A percentile compares a stretch with the other conserved stretches of the same genome.
phyloP scores from a whole-genome alignment of 1,140 invertebrate genomes.

The Coenobita brevimanus region DNA sequence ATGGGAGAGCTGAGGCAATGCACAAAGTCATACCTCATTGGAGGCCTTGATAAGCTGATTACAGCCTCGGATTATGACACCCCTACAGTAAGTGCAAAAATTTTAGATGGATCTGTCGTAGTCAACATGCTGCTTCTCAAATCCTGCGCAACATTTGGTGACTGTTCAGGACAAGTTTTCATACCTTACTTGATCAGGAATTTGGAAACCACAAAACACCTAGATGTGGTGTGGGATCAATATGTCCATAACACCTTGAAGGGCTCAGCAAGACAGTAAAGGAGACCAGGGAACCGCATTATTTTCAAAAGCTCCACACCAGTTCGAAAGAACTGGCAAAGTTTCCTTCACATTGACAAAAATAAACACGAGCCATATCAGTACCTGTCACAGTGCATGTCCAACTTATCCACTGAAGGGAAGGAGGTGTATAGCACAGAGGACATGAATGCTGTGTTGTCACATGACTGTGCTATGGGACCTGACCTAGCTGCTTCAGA shows the following conservation, averaged over 20 bases:
- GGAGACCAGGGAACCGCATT: not conserved
- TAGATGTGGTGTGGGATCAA: not conserved
- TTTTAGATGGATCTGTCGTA: too few species aligned
- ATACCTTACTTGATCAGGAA: not conserved
- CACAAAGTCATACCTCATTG: not conserved
- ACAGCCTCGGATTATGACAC: not conserved
- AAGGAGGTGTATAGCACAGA: conserved; percentile 1
- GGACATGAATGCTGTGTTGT: not conserved
- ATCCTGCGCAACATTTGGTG: not conserved
- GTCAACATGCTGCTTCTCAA: too few species aligned
- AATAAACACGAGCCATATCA: not conserved
- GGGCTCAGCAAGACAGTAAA: not conserved
- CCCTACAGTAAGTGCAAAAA: too few species aligned
- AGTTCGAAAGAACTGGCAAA: too few species aligned
- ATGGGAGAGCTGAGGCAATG: not conserved
- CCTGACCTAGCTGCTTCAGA: not conserved
- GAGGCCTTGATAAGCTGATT: not conserved
- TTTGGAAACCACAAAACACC: not conserved
- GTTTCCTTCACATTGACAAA: conserved; percentile 2
- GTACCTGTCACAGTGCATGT: not conserved
- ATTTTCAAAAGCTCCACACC: too few species aligned
- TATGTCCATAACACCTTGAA: not conserved
- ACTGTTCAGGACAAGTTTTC: too few species aligned
- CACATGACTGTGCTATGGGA: too few species aligned
- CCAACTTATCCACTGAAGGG: not conserved